Base-by-base conservation (phyloP, 2,113 vertebrate genomes). In the Nothobranchius kuhntae region DNA sequence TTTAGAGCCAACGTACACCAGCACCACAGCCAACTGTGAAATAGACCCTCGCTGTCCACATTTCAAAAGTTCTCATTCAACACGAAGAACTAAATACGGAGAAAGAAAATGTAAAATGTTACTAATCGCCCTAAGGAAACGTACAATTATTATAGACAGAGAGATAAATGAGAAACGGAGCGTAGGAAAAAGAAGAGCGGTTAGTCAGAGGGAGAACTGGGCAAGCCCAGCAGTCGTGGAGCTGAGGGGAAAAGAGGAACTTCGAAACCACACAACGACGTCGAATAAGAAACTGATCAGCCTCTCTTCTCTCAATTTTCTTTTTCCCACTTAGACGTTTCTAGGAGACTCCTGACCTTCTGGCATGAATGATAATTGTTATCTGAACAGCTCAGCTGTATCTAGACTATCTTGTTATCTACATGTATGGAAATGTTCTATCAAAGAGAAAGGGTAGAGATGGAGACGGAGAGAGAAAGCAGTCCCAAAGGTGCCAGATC, bases 401-500 rank as follows among this genome's bases (percentile, higher is more conserved):
- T 50, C 38, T 30, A 14, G 42, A 63, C 50, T 50, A 30, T 53
- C 63, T 35, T 2, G 36, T 61, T 45, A 61, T 60, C 51, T 57
- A 15, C 66, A 73, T 61, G 14, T 59, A 61, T 53, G 21, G 21
- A 30, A 30, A 30, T 30, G 30, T 30, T 30, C 3, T 30, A 3
- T 30, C 30, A 30, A 30, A 30, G 30, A 30, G 30, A 30, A 30
- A 30, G 30, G 30, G 45, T 24, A 48, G 67, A 52, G 13, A 12
- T 60, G 13, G 6, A 57, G 58, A 68, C 55, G 57, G 73, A 61
- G 54, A 26, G n/a, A 36, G 42, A 68, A 4, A 53, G 73, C 70
- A 45, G 67, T 70, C 82, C 71, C 58, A 15, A 15, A 70, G 73
- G 68, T 71, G 77, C 55, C 52, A 63, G 56, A 69, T 66, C 75